Evolutionary conservation across 2,888 invertebrate species (phyloP), one percentile per base, ranked within the genome.

Genomic region (Drepana falcataria): DNA sequence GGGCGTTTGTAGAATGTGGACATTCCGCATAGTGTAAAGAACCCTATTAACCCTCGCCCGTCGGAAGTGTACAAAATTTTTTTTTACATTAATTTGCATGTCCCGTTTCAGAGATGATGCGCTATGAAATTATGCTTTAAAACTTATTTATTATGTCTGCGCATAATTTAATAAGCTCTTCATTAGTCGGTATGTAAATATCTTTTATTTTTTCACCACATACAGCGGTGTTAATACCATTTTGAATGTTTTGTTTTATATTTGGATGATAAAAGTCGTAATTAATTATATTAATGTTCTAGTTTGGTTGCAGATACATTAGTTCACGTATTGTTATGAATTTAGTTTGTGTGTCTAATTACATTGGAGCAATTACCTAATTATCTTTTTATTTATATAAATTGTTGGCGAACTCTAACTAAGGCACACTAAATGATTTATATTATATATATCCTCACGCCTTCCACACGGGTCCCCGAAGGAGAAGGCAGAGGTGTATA

Each of bases 81-180:
- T 87, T 87, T 89, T 87, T 86, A 73, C 79, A 81, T 74, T 73
- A 87, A 90, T 90, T 90, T 87, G 87, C 90, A 91, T 88, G 86
- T 85, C 79, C 83, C 85, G 85, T 83, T 87, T 77, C 80, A 82
- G 84, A 85, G 81, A 85, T 87, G 87, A 88, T 87, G 81, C 81
- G 84, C 84, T 83, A 66, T 74, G 70, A 82, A 84, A 87, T 87
- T 86, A 87, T 86, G 75, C 81, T 76, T 70, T 73, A 73, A 81
- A 81, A 81, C 73, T 80, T 82, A 87, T 86, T 87, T 85, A 87
- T 83, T 76, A 77, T 75, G 73, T 79, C 76, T 74, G 70, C 65
- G 73, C 77, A 75, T 80, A 75, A 72, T 75, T 81, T 83, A 80
- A 79, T 79, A 73, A 78, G 73, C 66, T 69, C 75, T 75, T 79